These are phyloP conservation scores for Phalacrocorax aristotelis DNA, from an alignment of 2,113 vertebrate species.

Conservation along the genomic window DNA sequence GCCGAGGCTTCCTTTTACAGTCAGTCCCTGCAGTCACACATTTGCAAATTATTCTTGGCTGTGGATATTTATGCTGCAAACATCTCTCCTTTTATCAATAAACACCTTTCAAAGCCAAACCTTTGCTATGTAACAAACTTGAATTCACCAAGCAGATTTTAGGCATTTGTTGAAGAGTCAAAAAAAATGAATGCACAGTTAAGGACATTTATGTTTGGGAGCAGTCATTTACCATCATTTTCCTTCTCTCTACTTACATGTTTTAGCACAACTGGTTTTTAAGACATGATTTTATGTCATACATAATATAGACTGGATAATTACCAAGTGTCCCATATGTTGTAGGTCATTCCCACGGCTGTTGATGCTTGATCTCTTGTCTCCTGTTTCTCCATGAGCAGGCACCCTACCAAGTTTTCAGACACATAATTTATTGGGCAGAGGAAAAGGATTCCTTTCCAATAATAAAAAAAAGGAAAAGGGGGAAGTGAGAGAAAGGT, in stretches of 20 bases:
- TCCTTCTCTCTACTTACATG: neutral
- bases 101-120: neutral
- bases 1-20: neutral
- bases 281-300: neutral
- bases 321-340: neutral
- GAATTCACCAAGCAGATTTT: neutral
- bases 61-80: neutral
- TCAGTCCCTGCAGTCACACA: neutral
- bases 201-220: neutral
- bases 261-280: neutral
- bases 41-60: neutral
- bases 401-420: neutral
- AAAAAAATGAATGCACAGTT: neutral
- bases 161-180: neutral
- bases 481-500: neutral
- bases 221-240: neutral
- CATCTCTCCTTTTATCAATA: neutral
- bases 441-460: neutral
- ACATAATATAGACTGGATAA: neutral
- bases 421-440: neutral
- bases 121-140: neutral
- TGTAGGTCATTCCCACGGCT: constrained; percentile 28
- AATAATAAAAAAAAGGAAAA: neutral
- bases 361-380: neutral
- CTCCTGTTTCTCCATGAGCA: neutral